Evolutionary conservation across 2,888 invertebrate species (phyloP).

Genomic region (Blastobasis adustella): DNA sequence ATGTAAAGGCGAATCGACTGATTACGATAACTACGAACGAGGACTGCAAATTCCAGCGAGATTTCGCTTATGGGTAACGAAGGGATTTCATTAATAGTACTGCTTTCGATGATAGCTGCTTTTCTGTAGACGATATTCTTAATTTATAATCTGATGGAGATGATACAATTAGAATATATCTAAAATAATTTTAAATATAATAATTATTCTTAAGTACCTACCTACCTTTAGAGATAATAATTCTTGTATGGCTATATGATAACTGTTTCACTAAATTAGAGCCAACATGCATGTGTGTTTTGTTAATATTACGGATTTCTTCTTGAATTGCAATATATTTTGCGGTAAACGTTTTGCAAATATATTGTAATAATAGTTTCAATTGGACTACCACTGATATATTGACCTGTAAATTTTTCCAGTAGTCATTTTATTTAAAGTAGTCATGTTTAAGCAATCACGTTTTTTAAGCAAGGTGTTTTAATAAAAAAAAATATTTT

Average conservation of each 20-base stretch:
- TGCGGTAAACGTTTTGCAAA: too few species aligned
- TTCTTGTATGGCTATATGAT: too few species aligned
- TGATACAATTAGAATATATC: constrained; percentile 9
- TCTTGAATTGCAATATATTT: too few species aligned
- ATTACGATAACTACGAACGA: constrained; percentile 24
- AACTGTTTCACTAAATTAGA: too few species aligned
- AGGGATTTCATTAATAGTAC: too few species aligned
- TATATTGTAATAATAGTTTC: too few species aligned
- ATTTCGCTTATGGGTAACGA: constrained; percentile 6
- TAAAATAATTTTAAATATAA: too few species aligned
- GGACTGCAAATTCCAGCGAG: neutral
- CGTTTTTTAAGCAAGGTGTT: constrained; percentile 41
- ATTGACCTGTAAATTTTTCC: constrained; percentile 37
- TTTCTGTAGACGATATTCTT: constrained; percentile 11
- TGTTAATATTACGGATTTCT: too few species aligned
- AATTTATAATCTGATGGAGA: constrained; percentile 25
- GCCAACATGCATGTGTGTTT: too few species aligned
- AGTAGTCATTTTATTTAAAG: constrained; percentile 34
- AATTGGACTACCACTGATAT: constrained; percentile 6
- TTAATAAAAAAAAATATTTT: constrained; percentile 53
- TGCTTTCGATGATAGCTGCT: too few species aligned
- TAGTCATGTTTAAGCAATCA: constrained; percentile 41
- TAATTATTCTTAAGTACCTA: too few species aligned
- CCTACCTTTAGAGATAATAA: too few species aligned
- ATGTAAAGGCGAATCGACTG: constrained; percentile 26